Base-by-base conservation (phyloP, 1,140 invertebrate genomes). In the Aporrectodea caliginosa region DNA sequence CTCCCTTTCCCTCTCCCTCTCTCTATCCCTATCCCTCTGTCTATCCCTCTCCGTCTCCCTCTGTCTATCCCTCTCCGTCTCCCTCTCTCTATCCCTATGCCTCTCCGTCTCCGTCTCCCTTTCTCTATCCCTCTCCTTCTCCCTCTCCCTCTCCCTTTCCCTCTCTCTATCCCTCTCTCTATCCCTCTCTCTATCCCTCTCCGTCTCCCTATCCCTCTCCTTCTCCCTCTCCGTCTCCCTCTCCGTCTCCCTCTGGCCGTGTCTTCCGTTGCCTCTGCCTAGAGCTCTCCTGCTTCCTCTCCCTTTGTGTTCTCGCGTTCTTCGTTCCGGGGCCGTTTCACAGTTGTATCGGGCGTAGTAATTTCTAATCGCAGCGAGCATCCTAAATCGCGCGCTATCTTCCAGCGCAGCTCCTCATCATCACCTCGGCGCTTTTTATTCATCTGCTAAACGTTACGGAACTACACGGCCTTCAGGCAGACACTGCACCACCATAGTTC, bases 201-300 rank as follows among this genome's bases (percentile, higher is more conserved):
- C 31, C 14, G 14, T 32, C 31, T 32, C 2, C 27, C n/a, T 72
- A 72, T 32, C 70, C 22, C 43, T 58, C 6, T 58, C 43, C 22
- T 31, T 22, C 31, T 78, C 34, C 2, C 78, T 77, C 34, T 73
- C 76, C 35, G 73, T 79, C 35, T 33, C 43, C 29, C 27, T 35
- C 22, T 77, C 78, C 14, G 69, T 79, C 43, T 58, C 6, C 22
- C 43, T 58, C n/a, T n/a, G n/a, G n/a, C n/a, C n/a, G n/a, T n/a
- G n/a, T n/a, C n/a, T n/a, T n/a, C n/a, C n/a, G n/a, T n/a, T n/a
- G n/a, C n/a, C n/a, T n/a, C n/a, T n/a, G n/a, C n/a, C n/a, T n/a
- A n/a, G n/a, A n/a, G n/a, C n/a, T n/a, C n/a, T n/a, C n/a, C n/a
- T n/a, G n/a, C n/a, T n/a, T n/a, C n/a, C n/a, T n/a, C n/a, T n/a